Percentiles rank a stretch among this genome's conserved stretches.
Conservation (phyloP, 2,113 vertebrate genomes). For the Gymnobelideus leadbeateri region DNA sequence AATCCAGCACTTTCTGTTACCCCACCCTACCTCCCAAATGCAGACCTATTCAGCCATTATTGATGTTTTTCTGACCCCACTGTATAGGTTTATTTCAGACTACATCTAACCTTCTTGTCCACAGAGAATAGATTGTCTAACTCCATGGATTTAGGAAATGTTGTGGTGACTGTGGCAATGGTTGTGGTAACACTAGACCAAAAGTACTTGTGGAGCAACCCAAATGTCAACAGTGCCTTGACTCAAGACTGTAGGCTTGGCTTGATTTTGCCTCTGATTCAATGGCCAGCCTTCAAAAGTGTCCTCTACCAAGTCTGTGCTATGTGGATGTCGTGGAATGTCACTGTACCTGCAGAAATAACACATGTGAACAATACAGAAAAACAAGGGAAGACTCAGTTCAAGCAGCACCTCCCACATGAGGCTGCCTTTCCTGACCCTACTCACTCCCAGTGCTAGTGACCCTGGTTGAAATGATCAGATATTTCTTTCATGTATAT, state of each 20-base stretch:
- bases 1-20: not conserved
- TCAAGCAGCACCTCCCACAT: no score
- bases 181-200: not conserved
- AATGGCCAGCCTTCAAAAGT: not conserved
- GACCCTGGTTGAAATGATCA: not conserved
- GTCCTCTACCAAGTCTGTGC: not conserved
- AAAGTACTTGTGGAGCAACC: not conserved
- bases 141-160: not conserved
- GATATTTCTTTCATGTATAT: not conserved
- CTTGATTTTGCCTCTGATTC: not conserved
- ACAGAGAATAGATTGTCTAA: not conserved
- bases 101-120: not conserved
- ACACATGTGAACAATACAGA: not conserved
- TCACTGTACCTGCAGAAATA: not conserved
- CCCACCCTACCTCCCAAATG: not conserved
- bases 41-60: not conserved
- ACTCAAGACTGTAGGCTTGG: not conserved
- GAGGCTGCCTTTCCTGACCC: not conserved
- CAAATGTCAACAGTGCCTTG: not conserved
- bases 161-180: not conserved
- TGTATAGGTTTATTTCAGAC: not conserved
- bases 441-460: not conserved
- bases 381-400: not conserved
- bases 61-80: not conserved
- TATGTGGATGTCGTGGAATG: not conserved